These are phyloP conservation scores for Ptyas mucosa DNA, from an alignment of 2,113 vertebrate genomes.

Conservation along the genomic window DNA sequence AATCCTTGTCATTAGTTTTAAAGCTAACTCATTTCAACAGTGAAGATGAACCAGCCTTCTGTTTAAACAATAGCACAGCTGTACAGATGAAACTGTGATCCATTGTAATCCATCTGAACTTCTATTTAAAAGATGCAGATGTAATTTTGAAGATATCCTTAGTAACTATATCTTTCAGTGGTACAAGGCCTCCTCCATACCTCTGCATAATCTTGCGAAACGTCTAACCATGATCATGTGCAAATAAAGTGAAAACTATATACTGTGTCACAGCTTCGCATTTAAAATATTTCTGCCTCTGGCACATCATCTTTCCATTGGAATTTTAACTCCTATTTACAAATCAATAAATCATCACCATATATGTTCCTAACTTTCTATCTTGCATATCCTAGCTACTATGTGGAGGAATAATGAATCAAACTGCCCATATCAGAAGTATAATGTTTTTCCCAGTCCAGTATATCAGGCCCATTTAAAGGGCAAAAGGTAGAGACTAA, in stretches of 20 bases:
- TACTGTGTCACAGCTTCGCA: not conserved
- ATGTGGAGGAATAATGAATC: not conserved
- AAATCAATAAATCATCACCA: not conserved
- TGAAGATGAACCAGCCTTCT: not conserved
- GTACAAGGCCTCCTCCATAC: not conserved
- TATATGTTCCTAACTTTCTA: not conserved
- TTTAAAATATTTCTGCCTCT: not conserved
- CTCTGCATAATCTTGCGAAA: not conserved
- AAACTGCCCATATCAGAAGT: not conserved
- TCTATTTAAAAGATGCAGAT: not conserved
- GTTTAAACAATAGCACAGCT: not conserved
- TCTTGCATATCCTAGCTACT: not conserved
- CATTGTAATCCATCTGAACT: not conserved
- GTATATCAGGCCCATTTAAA: not conserved
- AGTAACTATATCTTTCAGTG: not conserved
- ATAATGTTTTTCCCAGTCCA: not conserved
- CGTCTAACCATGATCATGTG: not conserved
- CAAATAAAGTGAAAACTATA: not conserved
- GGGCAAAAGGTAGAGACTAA: not conserved
- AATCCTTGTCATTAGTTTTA: not conserved
- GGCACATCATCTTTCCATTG: not conserved
- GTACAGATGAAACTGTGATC: not conserved
- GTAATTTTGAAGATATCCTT: not conserved
- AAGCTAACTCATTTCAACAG: not conserved
- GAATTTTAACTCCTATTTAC: not conserved